phyloP scores from a whole-genome alignment of 1,140 invertebrate species.

The Polypedilum pembai region DNA sequence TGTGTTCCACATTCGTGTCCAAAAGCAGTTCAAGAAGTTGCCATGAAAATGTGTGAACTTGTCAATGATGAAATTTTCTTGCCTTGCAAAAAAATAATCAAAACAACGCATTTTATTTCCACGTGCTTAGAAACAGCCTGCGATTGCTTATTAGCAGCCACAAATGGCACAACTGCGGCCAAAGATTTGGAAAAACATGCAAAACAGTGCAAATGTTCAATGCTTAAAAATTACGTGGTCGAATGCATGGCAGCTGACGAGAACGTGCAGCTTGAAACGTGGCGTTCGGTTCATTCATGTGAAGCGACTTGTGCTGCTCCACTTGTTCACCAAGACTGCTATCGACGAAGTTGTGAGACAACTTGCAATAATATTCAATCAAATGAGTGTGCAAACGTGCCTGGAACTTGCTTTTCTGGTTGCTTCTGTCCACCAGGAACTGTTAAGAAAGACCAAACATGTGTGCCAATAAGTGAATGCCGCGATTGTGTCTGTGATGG shows the following conservation, averaged over 20 bases:
- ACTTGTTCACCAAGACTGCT: slow-evolving; percentile 72
- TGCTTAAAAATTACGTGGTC: slow-evolving; percentile 59
- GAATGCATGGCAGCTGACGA: slow-evolving; percentile 59
- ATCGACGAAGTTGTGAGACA: slow-evolving; percentile 60
- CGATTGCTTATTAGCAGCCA: slow-evolving; percentile 50
- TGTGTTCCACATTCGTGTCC: slow-evolving; percentile 54
- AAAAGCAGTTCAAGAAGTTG: slow-evolving; percentile 50
- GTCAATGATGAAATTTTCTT: slow-evolving; percentile 54
- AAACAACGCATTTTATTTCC: slow-evolving; percentile 58
- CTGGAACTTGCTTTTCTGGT: slow-evolving; percentile 65
- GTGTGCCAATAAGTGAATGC: slow-evolving; percentile 62
- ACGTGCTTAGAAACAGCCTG: slow-evolving; percentile 67
- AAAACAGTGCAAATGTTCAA: slow-evolving; percentile 58
- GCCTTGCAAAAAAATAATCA: slow-evolving; percentile 51
- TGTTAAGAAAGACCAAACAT: slow-evolving; percentile 59
- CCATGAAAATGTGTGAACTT: slow-evolving; percentile 54
- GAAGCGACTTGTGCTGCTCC: slow-evolving; percentile 61
- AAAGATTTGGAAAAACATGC: slow-evolving; percentile 37
- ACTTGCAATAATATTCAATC: slow-evolving; percentile 57
- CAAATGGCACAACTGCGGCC: slow-evolving; percentile 33
- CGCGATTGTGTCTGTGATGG: slow-evolving; percentile 68
- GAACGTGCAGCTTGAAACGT: slow-evolving; percentile 54
- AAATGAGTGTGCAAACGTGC: slow-evolving; percentile 53
- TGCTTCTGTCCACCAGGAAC: slow-evolving; percentile 76
- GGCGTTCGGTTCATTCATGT: slow-evolving; percentile 55